phyloP scores from a whole-genome alignment of 2,888 invertebrate species.

The Calliphora vomitoria region DNA sequence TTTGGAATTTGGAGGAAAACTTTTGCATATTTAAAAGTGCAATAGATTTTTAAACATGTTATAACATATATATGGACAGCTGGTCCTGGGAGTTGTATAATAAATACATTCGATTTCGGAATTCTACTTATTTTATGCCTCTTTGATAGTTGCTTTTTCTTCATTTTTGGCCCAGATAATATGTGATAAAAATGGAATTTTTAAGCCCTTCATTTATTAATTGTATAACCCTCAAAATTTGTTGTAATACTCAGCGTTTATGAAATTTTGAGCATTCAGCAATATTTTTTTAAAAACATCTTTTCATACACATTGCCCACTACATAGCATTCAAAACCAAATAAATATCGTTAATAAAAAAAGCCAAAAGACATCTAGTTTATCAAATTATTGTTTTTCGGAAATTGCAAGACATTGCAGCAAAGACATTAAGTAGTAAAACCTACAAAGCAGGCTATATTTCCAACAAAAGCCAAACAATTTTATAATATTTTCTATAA shows the following conservation, averaged over 20 bases:
- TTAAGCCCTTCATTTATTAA: too few relatives aligned
- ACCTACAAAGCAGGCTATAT: background rate
- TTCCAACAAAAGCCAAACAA: slow-evolving; percentile 13
- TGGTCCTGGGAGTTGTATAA: too few relatives aligned
- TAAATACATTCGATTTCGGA: background rate
- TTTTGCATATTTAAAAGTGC: background rate
- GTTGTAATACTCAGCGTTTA: too few relatives aligned
- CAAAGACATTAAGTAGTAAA: background rate
- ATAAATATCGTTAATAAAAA: slow-evolving; percentile 19
- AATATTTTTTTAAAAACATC: background rate
- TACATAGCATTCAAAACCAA: background rate
- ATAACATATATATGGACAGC: too few relatives aligned
- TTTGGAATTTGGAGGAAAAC: background rate
- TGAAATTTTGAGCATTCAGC: background rate
- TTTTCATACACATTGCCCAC: background rate
- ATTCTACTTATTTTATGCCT: too few relatives aligned
- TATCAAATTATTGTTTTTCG: slow-evolving; percentile 38
- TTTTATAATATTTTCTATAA: background rate
- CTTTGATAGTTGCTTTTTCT: too few relatives aligned
- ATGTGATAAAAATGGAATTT: too few relatives aligned
- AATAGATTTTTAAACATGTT: background rate
- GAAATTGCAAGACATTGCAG: background rate
- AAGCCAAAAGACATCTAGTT: slow-evolving; percentile 21
- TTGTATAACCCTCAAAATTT: too few relatives aligned
- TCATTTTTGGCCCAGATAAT: too few relatives aligned